Evolutionary conservation across 2,113 vertebrate species (phyloP), one percentile per base, ranked within the genome.

Genomic region (Kobus ellipsiprymnus): DNA sequence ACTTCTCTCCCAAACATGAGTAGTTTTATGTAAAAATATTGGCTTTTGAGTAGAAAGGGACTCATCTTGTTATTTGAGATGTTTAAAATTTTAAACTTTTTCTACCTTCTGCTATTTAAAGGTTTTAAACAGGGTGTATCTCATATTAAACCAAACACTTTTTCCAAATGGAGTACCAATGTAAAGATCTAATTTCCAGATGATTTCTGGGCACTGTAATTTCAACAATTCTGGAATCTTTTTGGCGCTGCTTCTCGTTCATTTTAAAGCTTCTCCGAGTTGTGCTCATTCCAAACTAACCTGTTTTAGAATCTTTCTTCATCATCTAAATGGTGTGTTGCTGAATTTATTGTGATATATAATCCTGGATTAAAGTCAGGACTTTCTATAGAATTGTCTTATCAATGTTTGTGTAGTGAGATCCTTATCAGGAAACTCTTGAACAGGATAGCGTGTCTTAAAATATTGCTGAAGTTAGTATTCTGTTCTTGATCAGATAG

Each of bases 31-130:
- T 98, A 90, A 97, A 97, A 93, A 95, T 98, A 98, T 97, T 98
- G 98, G 98, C 98, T 99, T 99, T 98, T 96, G 98, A 98, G 40
- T 90, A 97, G 97, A 96, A 98, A 88, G 98, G 97, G 84, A 98
- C 77, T 97, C 97, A 88, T 98, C 98, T 99, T 98, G 97, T 93
- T 98, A 95, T 97, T 98, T 98, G 77, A 97, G 82, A 98, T 98
- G 92, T 96, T 98, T 98, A 98, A 98, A 97, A 97, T 98, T 98
- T 98, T 96, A 94, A 98, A 98, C 96, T 98, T 98, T 98, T 99
- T 99, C 98, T 98, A 98, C 98, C 98, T 98, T 97, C 97, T 96
- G 93, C 98, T 97, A 64, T 98, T 98, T 98, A 98, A 98, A 98
- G 98, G 94, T 98, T 98, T 98, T 98, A 98, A 98, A 98, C 98